Conservation (phyloP, 2,113 vertebrate genomes). For the Macquaria australasica region DNA sequence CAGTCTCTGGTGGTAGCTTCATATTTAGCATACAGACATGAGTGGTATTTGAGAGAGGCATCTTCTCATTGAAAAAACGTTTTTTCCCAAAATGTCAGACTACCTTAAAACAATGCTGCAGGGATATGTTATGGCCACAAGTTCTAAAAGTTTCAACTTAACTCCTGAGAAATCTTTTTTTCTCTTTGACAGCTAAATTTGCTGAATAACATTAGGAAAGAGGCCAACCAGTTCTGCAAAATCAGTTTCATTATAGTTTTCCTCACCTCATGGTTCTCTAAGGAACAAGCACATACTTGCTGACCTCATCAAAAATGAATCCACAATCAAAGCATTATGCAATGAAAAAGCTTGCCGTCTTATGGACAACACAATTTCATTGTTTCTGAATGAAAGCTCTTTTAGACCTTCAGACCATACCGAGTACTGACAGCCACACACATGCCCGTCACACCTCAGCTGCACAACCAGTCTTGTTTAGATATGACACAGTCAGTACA, state of each 20-base stretch:
- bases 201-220: conserved; percentile 3
- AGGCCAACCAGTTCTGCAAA: conserved; percentile 45
- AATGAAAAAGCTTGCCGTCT: neutral
- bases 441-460: conserved; percentile 40
- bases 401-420: neutral
- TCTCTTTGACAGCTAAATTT: neutral
- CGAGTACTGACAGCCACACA: neutral
- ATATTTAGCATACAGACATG: no score
- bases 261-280: conserved; percentile 1
- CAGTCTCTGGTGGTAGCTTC: no score
- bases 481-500: conserved; percentile 59
- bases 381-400: neutral
- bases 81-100: neutral
- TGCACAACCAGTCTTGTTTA: conserved; percentile 61
- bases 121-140: neutral
- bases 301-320: conserved; percentile 48
- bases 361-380: neutral
- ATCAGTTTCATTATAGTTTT: conserved; percentile 28
- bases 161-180: neutral
- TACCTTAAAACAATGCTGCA: neutral
- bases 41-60: no score
- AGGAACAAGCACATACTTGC: conserved; percentile 29
- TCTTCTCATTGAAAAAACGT: neutral
- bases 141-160: neutral
- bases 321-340: conserved; percentile 31